phyloP scores from a whole-genome alignment of 1,140 invertebrate species.

The Maniola jurtina region DNA sequence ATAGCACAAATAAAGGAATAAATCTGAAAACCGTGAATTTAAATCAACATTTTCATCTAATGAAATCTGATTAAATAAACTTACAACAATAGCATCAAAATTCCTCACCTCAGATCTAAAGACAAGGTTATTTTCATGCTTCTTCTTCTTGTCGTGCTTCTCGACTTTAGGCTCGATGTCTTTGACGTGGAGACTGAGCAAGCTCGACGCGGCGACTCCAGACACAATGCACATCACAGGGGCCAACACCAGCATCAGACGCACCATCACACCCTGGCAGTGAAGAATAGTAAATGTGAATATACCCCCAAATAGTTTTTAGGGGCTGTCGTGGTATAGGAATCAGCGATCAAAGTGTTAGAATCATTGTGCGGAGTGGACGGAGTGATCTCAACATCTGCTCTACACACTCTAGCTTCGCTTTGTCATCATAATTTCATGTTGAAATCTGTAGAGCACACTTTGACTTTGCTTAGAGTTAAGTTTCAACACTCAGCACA shows the following conservation, averaged over 20 bases:
- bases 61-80: too few relatives aligned
- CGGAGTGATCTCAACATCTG: slow-evolving; percentile 53
- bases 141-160: slow-evolving; percentile 83
- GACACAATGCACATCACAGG: slow-evolving; percentile 98
- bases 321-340: not conserved
- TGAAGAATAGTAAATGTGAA: slow-evolving; percentile 14
- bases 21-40: too few relatives aligned
- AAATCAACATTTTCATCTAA: too few relatives aligned
- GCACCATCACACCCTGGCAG: slow-evolving; percentile 96
- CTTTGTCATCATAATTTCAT: slow-evolving; percentile 57
- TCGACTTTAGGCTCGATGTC: slow-evolving; percentile 83
- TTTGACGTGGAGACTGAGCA: slow-evolving; percentile 94
- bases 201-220: slow-evolving; percentile 94
- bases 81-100: too few relatives aligned
- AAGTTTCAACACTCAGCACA: too few relatives aligned
- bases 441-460: too few relatives aligned
- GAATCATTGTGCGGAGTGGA: slow-evolving; percentile 57
- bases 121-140: slow-evolving; percentile 86
- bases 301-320: slow-evolving; percentile 9
- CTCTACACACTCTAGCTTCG: slow-evolving; percentile 61
- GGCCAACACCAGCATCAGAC: slow-evolving; percentile 97
- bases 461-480: too few relatives aligned
- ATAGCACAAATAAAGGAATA: too few relatives aligned
- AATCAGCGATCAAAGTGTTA: slow-evolving; percentile 75
- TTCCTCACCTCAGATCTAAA: slow-evolving; percentile 85